Conservation (phyloP, 2,888 invertebrate species). For the Marasmarcha lunaedactyla region DNA sequence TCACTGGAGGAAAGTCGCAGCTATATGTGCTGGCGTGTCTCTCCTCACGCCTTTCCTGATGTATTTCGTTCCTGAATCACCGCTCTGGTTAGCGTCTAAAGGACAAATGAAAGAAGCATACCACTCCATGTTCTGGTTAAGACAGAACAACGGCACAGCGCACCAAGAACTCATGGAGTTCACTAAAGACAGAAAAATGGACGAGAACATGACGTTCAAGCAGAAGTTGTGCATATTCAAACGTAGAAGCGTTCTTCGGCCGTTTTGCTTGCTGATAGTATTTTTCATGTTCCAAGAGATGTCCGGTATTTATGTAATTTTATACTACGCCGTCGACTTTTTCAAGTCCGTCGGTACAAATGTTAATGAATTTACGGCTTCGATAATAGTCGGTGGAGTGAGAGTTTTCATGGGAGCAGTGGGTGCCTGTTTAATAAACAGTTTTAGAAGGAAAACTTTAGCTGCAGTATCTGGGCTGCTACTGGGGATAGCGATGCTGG, state of each 20-base stretch:
- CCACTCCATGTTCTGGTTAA: slow-evolving; percentile 73
- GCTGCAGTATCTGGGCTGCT: slow-evolving; percentile 75
- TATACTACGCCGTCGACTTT: slow-evolving; percentile 79
- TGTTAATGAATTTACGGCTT: slow-evolving; percentile 75
- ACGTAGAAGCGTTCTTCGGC: slow-evolving; percentile 73
- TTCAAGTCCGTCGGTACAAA: slow-evolving; percentile 76
- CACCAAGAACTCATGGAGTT: slow-evolving; percentile 75
- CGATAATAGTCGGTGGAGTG: slow-evolving; percentile 77
- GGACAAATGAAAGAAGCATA: slow-evolving; percentile 72
- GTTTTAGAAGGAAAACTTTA: slow-evolving; percentile 72
- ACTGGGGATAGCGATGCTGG: slow-evolving; percentile 74
- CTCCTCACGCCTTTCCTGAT: slow-evolving; percentile 68
- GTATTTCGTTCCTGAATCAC: slow-evolving; percentile 77
- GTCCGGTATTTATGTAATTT: slow-evolving; percentile 78
- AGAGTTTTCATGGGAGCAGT: slow-evolving; percentile 75
- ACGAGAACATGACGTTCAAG: slow-evolving; percentile 42
- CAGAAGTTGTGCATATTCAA: slow-evolving; percentile 53
- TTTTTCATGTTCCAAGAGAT: slow-evolving; percentile 80
- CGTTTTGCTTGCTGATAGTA: slow-evolving; percentile 73
- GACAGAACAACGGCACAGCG: slow-evolving; percentile 72
- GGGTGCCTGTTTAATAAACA: slow-evolving; percentile 75
- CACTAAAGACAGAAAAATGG: slow-evolving; percentile 50
- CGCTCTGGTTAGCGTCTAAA: slow-evolving; percentile 74
- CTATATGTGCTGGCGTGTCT: slow-evolving; percentile 72
- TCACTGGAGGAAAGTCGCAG: slow-evolving; percentile 75